Evolutionary conservation across 2,888 invertebrate genomes (phyloP).

Genomic region (Malacosoma neustria): DNA sequence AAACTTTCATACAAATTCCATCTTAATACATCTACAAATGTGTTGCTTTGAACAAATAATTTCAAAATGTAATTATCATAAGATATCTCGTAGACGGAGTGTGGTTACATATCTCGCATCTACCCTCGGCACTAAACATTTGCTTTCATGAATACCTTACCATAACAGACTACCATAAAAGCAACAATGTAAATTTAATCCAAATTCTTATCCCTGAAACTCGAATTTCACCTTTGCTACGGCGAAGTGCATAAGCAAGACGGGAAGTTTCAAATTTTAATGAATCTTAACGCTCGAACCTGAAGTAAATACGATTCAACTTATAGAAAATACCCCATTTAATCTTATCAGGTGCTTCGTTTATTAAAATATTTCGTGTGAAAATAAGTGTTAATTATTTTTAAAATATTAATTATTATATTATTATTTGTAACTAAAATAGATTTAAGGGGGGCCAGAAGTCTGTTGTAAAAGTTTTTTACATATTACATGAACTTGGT

Average conservation of each 20-base stretch:
- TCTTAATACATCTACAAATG: constrained; percentile 19
- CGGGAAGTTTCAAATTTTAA: not conserved
- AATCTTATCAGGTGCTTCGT: too few species aligned
- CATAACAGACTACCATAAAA: constrained; percentile 55
- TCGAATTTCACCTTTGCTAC: constrained; percentile 21
- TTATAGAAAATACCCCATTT: too few species aligned
- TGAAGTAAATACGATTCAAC: too few species aligned
- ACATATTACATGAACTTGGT: too few species aligned
- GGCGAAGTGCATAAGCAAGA: constrained; percentile 10
- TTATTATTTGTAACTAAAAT: too few species aligned
- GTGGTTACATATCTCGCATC: constrained; percentile 23
- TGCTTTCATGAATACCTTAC: constrained; percentile 67
- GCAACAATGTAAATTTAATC: constrained; percentile 68
- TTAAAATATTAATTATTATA: too few species aligned
- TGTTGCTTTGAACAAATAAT: constrained; percentile 39
- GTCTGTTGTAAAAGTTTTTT: too few species aligned
- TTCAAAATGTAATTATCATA: constrained; percentile 61
- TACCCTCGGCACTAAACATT: constrained; percentile 54
- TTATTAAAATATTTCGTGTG: too few species aligned
- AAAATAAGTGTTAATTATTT: too few species aligned
- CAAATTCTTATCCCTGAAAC: constrained; percentile 49
- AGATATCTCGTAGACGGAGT: constrained; percentile 40
- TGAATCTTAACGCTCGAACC: too few species aligned
- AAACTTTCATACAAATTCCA: too few species aligned
- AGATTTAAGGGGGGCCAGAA: too few species aligned